phyloP scores from a whole-genome alignment of 2,888 invertebrate species.

The Clistopyga incitator region DNA sequence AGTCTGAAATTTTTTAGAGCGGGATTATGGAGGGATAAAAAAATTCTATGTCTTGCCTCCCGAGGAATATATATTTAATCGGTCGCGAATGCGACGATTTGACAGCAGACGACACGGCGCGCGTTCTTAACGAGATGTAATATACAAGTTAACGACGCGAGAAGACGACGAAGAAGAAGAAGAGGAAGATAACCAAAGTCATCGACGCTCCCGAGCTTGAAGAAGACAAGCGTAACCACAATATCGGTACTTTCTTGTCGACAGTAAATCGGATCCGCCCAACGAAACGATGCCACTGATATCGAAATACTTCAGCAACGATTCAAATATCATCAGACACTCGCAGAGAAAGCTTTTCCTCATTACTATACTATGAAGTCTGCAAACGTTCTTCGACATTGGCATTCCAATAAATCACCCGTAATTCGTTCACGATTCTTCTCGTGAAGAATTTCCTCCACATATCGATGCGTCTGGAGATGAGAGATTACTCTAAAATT shows the following conservation, averaged over 20 bases:
- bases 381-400: background rate
- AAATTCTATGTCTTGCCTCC: conserved; percentile 2
- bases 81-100: conserved; percentile 40
- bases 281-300: background rate
- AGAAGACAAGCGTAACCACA: conserved; percentile 22
- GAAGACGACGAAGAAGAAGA: conserved; percentile 35
- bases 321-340: background rate
- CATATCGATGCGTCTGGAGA: background rate
- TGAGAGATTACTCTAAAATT: conserved; percentile 10
- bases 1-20: background rate
- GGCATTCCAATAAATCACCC: background rate
- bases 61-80: conserved; percentile 57
- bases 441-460: background rate
- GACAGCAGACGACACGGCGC: conserved; percentile 55
- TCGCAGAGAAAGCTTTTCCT: background rate
- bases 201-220: conserved; percentile 37
- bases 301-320: conserved; percentile 49
- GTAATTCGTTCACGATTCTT: conserved; percentile 2
- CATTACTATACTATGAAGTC: background rate
- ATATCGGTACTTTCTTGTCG: conserved; percentile 23
- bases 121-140: conserved; percentile 63
- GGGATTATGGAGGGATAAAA: background rate
- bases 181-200: conserved; percentile 54
- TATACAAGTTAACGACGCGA: conserved; percentile 63
- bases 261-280: conserved; percentile 47